Conservation (phyloP, 2,888 invertebrate genomes). For the Schrankia costaestrigalis region DNA sequence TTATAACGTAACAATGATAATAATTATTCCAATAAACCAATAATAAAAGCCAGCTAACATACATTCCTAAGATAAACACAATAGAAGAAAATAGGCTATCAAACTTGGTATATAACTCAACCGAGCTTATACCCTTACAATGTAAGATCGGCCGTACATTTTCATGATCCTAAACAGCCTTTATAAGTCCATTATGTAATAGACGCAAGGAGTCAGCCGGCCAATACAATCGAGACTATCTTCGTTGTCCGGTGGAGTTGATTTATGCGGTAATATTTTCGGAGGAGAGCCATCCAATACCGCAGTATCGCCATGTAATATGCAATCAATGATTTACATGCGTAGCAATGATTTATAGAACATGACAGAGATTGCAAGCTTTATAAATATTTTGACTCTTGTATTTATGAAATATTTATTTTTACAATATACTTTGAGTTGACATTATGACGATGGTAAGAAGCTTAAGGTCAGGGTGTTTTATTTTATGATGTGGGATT, state of each 20-base stretch:
- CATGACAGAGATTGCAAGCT: conserved; percentile 10
- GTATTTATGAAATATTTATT: too few species aligned
- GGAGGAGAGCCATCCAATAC: conserved; percentile 40
- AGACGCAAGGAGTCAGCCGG: conserved; percentile 47
- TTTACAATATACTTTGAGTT: too few species aligned
- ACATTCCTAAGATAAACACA: conserved; percentile 42
- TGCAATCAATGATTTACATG: conserved; percentile 52
- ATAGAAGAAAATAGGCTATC: conserved; percentile 49
- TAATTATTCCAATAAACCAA: too few species aligned
- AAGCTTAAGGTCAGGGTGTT: too few species aligned
- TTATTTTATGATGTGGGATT: too few species aligned
- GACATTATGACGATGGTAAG: too few species aligned
- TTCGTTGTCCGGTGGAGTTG: conserved; percentile 41
- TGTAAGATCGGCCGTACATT: conserved; percentile 47
- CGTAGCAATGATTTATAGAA: conserved; percentile 24
- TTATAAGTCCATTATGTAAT: conserved; percentile 61
- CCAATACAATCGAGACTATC: conserved; percentile 53
- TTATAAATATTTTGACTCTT: too few species aligned
- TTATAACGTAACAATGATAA: too few species aligned
- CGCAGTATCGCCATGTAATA: conserved; percentile 40
- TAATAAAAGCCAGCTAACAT: conserved; percentile 14
- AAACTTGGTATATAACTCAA: conserved; percentile 60
- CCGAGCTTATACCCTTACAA: conserved; percentile 34
- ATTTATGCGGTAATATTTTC: conserved; percentile 63
- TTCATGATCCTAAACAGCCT: conserved; percentile 59